phyloP scores from a whole-genome alignment of 1,140 invertebrate genomes.

The Drosophila eugracilis region DNA sequence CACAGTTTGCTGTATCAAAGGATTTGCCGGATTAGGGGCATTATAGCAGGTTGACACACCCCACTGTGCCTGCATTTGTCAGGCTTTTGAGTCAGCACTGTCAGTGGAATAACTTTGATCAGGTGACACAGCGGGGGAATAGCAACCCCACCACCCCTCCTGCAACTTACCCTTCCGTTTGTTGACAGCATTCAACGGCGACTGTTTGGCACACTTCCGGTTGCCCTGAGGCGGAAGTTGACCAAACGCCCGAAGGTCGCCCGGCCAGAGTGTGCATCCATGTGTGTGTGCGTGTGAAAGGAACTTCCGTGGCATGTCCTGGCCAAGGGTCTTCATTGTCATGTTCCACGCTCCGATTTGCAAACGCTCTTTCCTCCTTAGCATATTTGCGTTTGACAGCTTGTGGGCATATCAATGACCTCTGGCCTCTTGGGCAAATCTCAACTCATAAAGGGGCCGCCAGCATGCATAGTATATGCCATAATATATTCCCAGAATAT shows the following conservation, averaged over 20 bases:
- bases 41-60: neutral
- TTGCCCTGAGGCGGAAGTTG: constrained; percentile 60
- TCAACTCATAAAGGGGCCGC: constrained; percentile 45
- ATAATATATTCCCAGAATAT: constrained; percentile 21
- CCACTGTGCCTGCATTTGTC: constrained; percentile 5
- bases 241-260: constrained; percentile 53
- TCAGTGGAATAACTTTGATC: constrained; percentile 26
- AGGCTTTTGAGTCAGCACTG: neutral
- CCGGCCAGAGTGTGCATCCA: neutral
- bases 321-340: constrained; percentile 66
- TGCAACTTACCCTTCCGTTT: constrained; percentile 3
- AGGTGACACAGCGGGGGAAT: constrained; percentile 23
- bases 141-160: neutral
- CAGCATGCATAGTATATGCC: constrained; percentile 19
- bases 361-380: neutral
- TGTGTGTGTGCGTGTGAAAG: constrained; percentile 46
- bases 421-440: constrained; percentile 28
- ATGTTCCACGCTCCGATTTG: constrained; percentile 40
- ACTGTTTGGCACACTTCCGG: constrained; percentile 67
- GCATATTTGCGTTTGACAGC: constrained; percentile 71
- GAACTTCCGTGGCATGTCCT: constrained; percentile 64
- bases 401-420: constrained; percentile 70
- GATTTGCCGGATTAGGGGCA: neutral
- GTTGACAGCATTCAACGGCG: constrained; percentile 51
- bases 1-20: neutral